phyloP scores from a whole-genome alignment of 2,888 invertebrate species.

The Oscheius sp. region DNA sequence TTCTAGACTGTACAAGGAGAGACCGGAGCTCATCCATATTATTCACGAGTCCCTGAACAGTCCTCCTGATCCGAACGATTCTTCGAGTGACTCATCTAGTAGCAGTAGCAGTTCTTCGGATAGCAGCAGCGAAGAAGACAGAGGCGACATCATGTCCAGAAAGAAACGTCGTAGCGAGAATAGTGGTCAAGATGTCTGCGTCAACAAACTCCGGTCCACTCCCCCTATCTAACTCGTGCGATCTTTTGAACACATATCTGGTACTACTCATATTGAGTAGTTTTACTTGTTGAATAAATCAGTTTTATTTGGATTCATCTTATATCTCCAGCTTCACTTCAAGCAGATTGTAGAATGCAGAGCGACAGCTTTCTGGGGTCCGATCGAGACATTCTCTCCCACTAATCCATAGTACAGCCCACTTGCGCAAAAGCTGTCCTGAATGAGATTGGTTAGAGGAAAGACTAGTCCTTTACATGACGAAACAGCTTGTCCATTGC shows the following conservation, averaged over 20 bases:
- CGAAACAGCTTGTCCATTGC: constrained; percentile 60
- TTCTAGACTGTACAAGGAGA: constrained; percentile 47
- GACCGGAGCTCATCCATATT: constrained; percentile 56
- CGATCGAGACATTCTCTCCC: constrained; percentile 56
- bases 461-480: constrained; percentile 47
- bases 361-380: constrained; percentile 61
- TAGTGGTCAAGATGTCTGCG: neutral
- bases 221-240: neutral
- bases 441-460: constrained; percentile 22
- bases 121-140: constrained; percentile 32
- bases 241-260: neutral
- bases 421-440: constrained; percentile 66
- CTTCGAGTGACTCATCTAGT: constrained; percentile 51
- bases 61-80: constrained; percentile 24
- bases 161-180: constrained; percentile 4
- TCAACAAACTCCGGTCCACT: constrained; percentile 1
- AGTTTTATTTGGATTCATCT: neutral
- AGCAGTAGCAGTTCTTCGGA: constrained; percentile 43
- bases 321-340: constrained; percentile 40
- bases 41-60: constrained; percentile 41
- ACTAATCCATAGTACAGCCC: constrained; percentile 67
- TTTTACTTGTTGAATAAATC: constrained; percentile 1
- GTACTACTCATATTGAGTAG: neutral
- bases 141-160: neutral
- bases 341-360: constrained; percentile 62